These are phyloP conservation scores for Oscheius sp. DNA, from an alignment of 2,888 invertebrate species.

Conservation along the genomic window DNA sequence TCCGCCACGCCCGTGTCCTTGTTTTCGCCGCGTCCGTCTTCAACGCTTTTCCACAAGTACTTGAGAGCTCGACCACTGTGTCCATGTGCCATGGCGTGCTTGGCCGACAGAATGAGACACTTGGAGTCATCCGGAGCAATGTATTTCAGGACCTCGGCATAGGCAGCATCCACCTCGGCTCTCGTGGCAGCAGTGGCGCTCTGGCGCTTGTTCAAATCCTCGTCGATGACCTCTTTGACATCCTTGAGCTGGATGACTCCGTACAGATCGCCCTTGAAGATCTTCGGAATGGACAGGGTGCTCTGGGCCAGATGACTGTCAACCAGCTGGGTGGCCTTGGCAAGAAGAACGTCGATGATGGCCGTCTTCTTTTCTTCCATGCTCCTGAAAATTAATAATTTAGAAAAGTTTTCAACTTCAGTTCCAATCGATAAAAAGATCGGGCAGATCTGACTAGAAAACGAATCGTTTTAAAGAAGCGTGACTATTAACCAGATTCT, in stretches of 20 bases:
- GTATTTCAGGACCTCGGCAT: conserved; percentile 81
- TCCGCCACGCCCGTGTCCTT: conserved; percentile 50
- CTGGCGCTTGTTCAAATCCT: neutral
- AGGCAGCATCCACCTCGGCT: conserved; percentile 34
- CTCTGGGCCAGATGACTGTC: conserved; percentile 43
- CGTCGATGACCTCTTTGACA: conserved; percentile 11
- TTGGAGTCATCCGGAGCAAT: conserved; percentile 84
- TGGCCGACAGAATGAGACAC: conserved; percentile 81
- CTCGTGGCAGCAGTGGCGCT: conserved; percentile 3
- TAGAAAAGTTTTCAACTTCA: no score
- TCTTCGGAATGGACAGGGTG: conserved; percentile 34
- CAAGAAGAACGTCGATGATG: conserved; percentile 75
- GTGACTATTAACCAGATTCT: no score
- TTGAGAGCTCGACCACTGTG: conserved; percentile 87
- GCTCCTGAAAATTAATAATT: conserved; percentile 1
- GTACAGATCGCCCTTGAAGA: conserved; percentile 27
- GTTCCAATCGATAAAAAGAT: no score
- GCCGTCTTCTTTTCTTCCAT: conserved; percentile 75
- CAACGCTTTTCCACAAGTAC: conserved; percentile 74
- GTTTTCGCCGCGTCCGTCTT: conserved; percentile 74
- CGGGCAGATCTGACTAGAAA: no score
- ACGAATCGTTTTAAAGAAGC: no score
- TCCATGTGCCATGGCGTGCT: conserved; percentile 83
- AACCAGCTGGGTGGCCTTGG: conserved; percentile 43
- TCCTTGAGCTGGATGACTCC: conserved; percentile 17